Evolutionary conservation across 2,888 invertebrate genomes (phyloP), one percentile per base, ranked within the genome.

Genomic region (Himalopsyche japonica): DNA sequence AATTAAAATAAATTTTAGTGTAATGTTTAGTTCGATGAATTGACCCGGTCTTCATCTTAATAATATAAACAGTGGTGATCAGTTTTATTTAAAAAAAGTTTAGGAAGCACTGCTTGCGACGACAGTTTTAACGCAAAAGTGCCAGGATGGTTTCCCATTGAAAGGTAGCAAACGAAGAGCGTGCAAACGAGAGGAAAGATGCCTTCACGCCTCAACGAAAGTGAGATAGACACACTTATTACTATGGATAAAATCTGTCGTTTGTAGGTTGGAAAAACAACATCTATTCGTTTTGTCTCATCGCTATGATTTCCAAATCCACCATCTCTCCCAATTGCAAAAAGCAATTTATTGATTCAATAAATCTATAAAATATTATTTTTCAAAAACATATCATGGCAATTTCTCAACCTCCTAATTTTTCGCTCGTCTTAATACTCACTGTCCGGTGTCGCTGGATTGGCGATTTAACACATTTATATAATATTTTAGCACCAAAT

Each of bases 151-250:
- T 80, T 49, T 64, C 20, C 80, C 30, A 24, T 64, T 76, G 20
- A 79, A 82, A 79, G 82, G 79, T 77, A 80, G 80, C 32, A 57
- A 64, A 64, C 70, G 37, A 24, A 81, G 43, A 43, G 64, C 32
- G 76, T 43, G 77, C 77, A 43, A 77, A 15, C 20, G 77, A 77
- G 37, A 77, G 43, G 77, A 77, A 77, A 43, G 43, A 37, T 37
- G 24, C 77, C 37, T 34, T 43, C 24, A 43, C 34, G 77, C 37
- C 43, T 34, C 34, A 77, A 43, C 34, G 34, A 24, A 43, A 77
- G 43, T 20, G 77, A 43, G 77, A 77, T 43, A 77, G 77, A 43
- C 43, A 77, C 43, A 77, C 70, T 37, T 77, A 77, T 77, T 77
- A 43, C 77, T 77, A 77, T 77, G 37, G 34, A 77, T 34, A 77